Conservation (phyloP, 23 tunicate genomes). For the Aplidium turbinatum region DNA sequence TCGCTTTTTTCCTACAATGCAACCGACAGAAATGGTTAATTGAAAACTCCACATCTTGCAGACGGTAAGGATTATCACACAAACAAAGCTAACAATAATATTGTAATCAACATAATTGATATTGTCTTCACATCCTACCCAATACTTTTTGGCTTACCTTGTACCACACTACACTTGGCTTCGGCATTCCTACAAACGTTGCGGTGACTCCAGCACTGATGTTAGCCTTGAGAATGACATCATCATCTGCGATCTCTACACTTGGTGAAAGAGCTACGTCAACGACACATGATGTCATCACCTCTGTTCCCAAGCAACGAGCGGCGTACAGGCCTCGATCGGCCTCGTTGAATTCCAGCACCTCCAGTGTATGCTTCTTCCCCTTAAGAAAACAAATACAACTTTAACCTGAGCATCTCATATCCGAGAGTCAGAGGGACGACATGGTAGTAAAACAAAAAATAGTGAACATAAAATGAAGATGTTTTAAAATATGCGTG, state of each 20-base stretch:
- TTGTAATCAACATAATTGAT: not conserved
- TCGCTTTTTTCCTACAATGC: slow-evolving; percentile 48
- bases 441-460: no score
- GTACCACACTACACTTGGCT: slow-evolving; percentile 59
- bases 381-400: no score
- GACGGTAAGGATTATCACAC: not conserved
- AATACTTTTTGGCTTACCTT: slow-evolving; percentile 39
- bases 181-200: slow-evolving; percentile 64
- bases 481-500: no score
- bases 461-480: slow-evolving; percentile 1
- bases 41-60: not conserved
- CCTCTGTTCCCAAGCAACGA: slow-evolving; percentile 49
- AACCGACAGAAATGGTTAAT: not conserved
- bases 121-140: not conserved
- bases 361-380: slow-evolving; percentile 59
- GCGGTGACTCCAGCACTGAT: slow-evolving; percentile 43
- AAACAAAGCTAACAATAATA: not conserved
- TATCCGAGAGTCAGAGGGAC: no score
- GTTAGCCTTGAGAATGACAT: slow-evolving; percentile 49
- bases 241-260: slow-evolving; percentile 40
- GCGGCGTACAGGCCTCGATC: slow-evolving; percentile 87
- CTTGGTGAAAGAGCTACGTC: slow-evolving; percentile 68
- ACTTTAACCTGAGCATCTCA: no score
- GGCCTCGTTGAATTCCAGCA: slow-evolving; percentile 49
- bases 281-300: slow-evolving; percentile 61